These are phyloP conservation scores for Ammospiza caudacuta DNA, from an alignment of 2,113 vertebrate genomes.

Conservation along the genomic window DNA sequence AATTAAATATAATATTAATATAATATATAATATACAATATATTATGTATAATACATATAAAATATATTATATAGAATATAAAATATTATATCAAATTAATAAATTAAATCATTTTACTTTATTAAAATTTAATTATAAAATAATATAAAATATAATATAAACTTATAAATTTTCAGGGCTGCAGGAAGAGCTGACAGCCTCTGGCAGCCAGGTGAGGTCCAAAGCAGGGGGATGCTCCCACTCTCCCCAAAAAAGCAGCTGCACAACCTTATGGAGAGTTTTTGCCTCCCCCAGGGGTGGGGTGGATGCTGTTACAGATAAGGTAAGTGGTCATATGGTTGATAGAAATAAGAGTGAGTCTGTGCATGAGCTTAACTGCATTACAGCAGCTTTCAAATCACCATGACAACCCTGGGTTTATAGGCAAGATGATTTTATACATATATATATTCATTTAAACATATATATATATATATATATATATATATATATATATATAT, in stretches of 20 bases:
- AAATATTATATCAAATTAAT: no score
- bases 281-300: neutral
- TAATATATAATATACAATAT: no score
- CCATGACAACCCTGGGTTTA: constrained; percentile 36
- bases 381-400: constrained; percentile 45
- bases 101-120: no score
- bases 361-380: constrained; percentile 30
- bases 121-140: no score
- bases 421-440: constrained; percentile 3
- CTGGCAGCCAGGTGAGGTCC: constrained; percentile 43
- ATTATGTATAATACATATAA: no score
- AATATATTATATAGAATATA: no score
- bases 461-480: neutral
- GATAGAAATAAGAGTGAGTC: constrained; percentile 6
- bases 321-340: neutral
- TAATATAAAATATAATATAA: no score
- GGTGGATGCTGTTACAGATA: neutral
- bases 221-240: neutral
- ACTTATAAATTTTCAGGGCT: neutral
- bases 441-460: neutral
- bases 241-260: neutral
- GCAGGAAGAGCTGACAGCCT: neutral
- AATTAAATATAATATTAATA: no score
- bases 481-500: neutral
- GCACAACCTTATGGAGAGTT: neutral